phyloP scores from a whole-genome alignment of 2,797 vertebrate genomes.

The Crenuchus spilurus region DNA sequence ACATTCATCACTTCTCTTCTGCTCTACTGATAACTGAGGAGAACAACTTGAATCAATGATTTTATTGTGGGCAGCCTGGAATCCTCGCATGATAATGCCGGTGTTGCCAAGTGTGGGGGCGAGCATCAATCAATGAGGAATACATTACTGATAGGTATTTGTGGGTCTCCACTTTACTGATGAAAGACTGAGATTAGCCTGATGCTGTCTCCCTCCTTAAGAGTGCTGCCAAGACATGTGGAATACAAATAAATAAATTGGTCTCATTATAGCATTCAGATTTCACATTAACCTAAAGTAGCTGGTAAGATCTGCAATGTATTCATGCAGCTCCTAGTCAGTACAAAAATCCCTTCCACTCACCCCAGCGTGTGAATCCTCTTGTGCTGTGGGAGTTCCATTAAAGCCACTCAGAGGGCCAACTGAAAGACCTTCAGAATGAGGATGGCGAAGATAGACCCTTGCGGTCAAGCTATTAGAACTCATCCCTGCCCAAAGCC shows the following conservation, averaged over 20 bases:
- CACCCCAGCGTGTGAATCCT: slow-evolving; percentile 75
- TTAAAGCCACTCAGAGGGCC: slow-evolving; percentile 77
- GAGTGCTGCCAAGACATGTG: slow-evolving; percentile 71
- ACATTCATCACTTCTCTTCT: slow-evolving; percentile 68
- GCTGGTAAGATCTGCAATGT: slow-evolving; percentile 78
- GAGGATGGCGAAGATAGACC: slow-evolving; percentile 82
- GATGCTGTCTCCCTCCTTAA: slow-evolving; percentile 70
- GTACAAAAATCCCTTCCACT: slow-evolving; percentile 80
- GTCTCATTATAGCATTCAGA: slow-evolving; percentile 75
- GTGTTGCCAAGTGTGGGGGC: slow-evolving; percentile 76
- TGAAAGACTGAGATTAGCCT: slow-evolving; percentile 82
- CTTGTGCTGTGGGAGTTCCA: slow-evolving; percentile 79
- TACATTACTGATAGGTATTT: slow-evolving; percentile 78
- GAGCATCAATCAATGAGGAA: slow-evolving; percentile 79
- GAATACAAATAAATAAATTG: slow-evolving; percentile 84
- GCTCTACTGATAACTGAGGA: slow-evolving; percentile 64
- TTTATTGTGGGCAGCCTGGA: slow-evolving; percentile 79
- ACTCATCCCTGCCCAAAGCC: slow-evolving; percentile 76
- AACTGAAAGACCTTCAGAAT: slow-evolving; percentile 80
- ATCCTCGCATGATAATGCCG: slow-evolving; percentile 77
- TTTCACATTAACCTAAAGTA: slow-evolving; percentile 80
- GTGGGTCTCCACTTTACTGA: slow-evolving; percentile 77
- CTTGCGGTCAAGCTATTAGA: slow-evolving; percentile 83
- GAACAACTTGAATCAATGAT: slow-evolving; percentile 76
- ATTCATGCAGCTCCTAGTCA: slow-evolving; percentile 77